phyloP scores from a whole-genome alignment of 2,797 vertebrate genomes.

The Acanthornis magna region DNA sequence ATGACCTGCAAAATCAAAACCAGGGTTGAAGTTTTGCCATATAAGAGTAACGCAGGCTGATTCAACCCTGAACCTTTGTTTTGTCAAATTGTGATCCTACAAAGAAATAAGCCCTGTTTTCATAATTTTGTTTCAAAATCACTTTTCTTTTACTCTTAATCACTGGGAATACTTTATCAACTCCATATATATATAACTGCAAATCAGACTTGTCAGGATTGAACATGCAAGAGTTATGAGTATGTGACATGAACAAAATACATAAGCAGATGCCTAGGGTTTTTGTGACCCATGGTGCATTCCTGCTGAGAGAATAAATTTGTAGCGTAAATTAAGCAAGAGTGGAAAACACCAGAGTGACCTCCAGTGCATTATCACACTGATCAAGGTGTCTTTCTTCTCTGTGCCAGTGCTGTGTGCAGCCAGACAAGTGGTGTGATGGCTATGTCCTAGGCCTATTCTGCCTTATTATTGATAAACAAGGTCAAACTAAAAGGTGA shows the following conservation, averaged over 20 bases:
- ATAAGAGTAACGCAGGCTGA: neutral
- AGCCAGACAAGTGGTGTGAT: neutral
- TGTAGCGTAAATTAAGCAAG: neutral
- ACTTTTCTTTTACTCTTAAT: neutral
- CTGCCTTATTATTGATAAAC: neutral
- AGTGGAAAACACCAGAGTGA: neutral
- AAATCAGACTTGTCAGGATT: neutral
- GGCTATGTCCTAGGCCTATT: neutral
- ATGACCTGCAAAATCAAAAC: neutral
- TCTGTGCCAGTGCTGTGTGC: neutral
- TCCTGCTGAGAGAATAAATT: neutral
- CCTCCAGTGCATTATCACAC: neutral
- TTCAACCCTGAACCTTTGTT: neutral
- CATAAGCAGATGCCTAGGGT: neutral
- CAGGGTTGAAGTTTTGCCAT: neutral
- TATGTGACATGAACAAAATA: neutral
- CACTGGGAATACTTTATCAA: neutral
- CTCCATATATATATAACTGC: neutral
- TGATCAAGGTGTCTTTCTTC: neutral
- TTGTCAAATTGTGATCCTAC: neutral
- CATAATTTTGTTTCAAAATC: neutral
- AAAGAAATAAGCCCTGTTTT: neutral
- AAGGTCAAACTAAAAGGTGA: neutral
- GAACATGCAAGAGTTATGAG: rapidly evolving
- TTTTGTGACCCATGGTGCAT: neutral